Conservation (phyloP, 2,113 vertebrate genomes). For the Rallus limicola region DNA sequence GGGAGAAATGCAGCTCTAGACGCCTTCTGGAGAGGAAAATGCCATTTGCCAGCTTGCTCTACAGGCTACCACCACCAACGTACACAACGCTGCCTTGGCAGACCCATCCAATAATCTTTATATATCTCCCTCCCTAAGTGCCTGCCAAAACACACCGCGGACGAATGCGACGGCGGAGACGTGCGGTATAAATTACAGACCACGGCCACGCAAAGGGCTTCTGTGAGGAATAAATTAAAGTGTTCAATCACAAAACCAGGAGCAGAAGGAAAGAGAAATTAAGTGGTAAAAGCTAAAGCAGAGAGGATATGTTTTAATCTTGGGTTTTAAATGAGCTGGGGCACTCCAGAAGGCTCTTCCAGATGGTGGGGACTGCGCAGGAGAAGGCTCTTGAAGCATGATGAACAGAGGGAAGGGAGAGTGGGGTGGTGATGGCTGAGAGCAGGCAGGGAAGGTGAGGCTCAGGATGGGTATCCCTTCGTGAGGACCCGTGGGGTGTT, state of each 20-base stretch:
- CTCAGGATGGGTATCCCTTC: fast-evolving
- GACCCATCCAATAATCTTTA: conserved; percentile 45
- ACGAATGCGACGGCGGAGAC: neutral
- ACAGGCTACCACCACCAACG: neutral
- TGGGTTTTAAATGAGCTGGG: neutral
- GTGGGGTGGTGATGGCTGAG: neutral
- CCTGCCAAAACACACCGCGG: conserved; percentile 42
- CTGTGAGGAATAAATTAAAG: conserved; percentile 66
- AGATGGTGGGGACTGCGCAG: neutral
- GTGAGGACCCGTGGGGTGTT: fast-evolving
- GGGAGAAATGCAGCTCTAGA: neutral
- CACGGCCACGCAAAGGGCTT: neutral
- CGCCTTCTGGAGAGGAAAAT: neutral
- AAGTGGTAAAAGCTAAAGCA: conserved; percentile 25
- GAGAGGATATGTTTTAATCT: conserved; percentile 32
- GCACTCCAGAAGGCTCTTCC: conserved; percentile 2
- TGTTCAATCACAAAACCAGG: conserved; percentile 35
- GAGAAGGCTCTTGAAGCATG: neutral
- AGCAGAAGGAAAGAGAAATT: conserved; percentile 51
- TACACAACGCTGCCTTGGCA: neutral
- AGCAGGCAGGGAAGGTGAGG: neutral
- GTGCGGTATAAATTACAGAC: conserved; percentile 48
- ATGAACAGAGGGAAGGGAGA: neutral
- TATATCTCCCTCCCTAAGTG: conserved; percentile 25
- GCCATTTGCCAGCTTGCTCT: conserved; percentile 7